Evolutionary conservation across 1,140 invertebrate genomes (phyloP), one percentile per base, ranked within the genome.

Genomic region (Meloidogyne floridensis): DNA sequence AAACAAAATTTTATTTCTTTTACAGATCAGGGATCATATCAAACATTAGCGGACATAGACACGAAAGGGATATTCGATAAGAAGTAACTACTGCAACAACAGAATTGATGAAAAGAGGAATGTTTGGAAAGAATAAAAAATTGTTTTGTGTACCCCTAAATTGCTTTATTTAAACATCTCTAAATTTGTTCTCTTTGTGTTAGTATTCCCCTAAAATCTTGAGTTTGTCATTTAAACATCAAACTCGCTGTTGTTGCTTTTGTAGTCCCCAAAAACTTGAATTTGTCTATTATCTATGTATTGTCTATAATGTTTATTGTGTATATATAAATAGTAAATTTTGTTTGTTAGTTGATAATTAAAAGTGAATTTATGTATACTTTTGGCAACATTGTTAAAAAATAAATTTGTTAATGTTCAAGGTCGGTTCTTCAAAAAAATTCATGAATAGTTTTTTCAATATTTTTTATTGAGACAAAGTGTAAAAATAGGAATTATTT

Each of bases 21-120:
- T 59, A 59, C 11, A 65, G 59, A 65, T 65, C 59, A 65, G n/a
- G 59, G 59, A 15, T 65, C 59, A n/a, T 65, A 65, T n/a, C 59
- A 65, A 18, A 65, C 59, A 11, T n/a, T 65, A n/a, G 59, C 59
- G 5, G 59, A 65, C 15, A 65, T 65, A n/a, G 59, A 65, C 59
- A 65, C 15, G 59, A 65, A 65, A n/a, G n/a, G n/a, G 59, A 18
- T 65, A 15, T 65, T 65, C 59, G 15, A 65, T 15, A 65, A 65
- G 59, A 65, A 65, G 59, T 65, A n/a, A 65, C 11, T 65, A 6
- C 0, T 59, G 59, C 59, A 65, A n/a, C 59, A 65, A 65, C 59
- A 65, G 59, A n/a, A 65, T 65, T 65, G 59, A 18, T 65, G 5
- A n/a, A 18, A 0, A 65, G n/a, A 65, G 59, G n/a, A 65, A 47